Evolutionary conservation across 2,888 invertebrate genomes (phyloP), one percentile per base, ranked within the genome.

Genomic region (Pollenia griseotomentosa): DNA sequence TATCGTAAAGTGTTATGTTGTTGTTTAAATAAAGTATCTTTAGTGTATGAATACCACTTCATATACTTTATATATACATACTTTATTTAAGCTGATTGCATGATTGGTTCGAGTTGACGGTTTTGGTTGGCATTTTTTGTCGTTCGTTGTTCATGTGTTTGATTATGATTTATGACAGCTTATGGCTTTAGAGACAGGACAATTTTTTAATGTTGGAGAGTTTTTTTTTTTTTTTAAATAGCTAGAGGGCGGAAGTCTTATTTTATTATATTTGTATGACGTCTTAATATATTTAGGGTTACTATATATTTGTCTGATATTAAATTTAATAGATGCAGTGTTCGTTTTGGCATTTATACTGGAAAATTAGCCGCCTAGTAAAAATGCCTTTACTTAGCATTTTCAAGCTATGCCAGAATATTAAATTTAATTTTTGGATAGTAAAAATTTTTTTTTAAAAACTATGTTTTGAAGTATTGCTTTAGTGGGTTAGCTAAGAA

Each of bases 141-240:
- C 44, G 44, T 33, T 42, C 55, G 53, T 10, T 66, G 44, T 61
- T 82, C 42, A 68, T 78, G 81, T 78, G 81, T 70, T 84, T 82
- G 81, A 65, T 70, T 77, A 84, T 87, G 87, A 84, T 87, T 87
- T 87, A 87, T 87, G 71, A 78, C 84, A 74, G 81, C 84, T 87
- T 87, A 82, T 82, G 73, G 82, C 78, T 75, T 70, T 48, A 46
- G 16, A 70, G 70, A 55, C 83, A 68, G 51, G 51, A 57, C 61
- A 68, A 84, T 74, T 85, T 68, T 65, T 65, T 33, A 59, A 44
- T 57, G 51, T 46, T 59, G 70, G 33, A 48, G 51, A 57, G 33
- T 33, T 33, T 53, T 40, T 40, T 42, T 78, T 65, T 73, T 77
- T 63, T 10, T 16, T 48, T 40, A 55, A 55, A 63, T 61, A 55